phyloP scores from a whole-genome alignment of 2,113 vertebrate genomes.

The Anolis sagrei region DNA sequence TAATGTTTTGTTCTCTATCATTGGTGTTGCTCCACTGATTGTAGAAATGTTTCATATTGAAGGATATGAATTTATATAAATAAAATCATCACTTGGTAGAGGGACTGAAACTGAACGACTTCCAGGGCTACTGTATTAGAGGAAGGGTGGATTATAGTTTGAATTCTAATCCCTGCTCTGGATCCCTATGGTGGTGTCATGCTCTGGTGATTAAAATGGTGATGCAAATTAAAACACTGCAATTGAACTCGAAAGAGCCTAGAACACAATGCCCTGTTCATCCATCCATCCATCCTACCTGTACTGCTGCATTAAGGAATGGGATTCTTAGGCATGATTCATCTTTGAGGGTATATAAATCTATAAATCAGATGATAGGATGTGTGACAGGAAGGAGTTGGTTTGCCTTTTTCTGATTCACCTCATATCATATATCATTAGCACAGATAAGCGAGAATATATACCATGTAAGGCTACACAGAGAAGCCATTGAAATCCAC shows the following conservation, averaged over 20 bases:
- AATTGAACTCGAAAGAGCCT: not conserved
- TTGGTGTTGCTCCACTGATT: not conserved
- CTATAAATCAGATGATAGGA: no score
- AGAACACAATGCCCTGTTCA: not conserved
- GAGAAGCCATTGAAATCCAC: no score
- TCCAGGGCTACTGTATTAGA: not conserved
- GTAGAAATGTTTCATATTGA: not conserved
- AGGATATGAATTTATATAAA: not conserved
- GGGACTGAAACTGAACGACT: not conserved
- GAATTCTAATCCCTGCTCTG: not conserved
- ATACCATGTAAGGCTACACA: no score
- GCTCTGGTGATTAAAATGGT: not conserved
- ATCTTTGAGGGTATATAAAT: no score
- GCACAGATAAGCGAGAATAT: no score
- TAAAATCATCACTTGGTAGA: not conserved
- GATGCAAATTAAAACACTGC: not conserved
- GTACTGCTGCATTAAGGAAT: not conserved
- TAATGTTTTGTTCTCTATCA: not conserved
- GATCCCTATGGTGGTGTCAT: not conserved
- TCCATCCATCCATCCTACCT: not conserved
- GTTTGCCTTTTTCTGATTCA: no score
- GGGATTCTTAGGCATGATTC: no score
- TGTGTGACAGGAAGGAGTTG: no score
- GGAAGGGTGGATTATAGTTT: not conserved
- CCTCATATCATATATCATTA: no score